Base-by-base conservation (phyloP, 2,113 vertebrate genomes). In the Hyperopisus bebe region DNA sequence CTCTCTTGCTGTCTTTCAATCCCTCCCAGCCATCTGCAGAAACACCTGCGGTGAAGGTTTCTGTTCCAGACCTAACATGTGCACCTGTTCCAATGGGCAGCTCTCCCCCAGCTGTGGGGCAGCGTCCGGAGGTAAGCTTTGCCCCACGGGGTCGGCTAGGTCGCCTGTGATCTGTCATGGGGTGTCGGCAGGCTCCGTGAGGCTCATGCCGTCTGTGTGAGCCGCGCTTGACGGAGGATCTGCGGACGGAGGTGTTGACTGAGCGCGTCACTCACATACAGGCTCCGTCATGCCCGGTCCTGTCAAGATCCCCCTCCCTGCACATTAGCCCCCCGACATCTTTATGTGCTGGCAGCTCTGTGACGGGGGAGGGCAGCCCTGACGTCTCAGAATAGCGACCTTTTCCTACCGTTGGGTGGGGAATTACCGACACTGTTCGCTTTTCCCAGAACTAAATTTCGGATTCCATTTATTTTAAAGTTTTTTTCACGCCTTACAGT, bases 1-100 rank as follows among this genome's bases (percentile, higher is more conserved):
- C 35, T 31, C 15, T 58, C 87, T 89, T 44, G 90, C 87, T 9
- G 42, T 55, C 47, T 74, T 86, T 8, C 66, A 3, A 46, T 66
- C 55, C 91, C 90, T 48, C 58, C 0, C 94, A 98, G 97, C 98
- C 0, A 98, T 98, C 90, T 98, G 98, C 93, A 97, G 98, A 92
- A 98, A 97, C 93, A 96, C 98, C 1, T 98, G 98, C 9, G 98
- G 97, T 0, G 98, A 98, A 88, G 98, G 98, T 1, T 98, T 98
- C 94, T 98, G 98, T 47, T 98, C 98, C 3, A 95, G 98, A 92
- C 98, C 98, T 1, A 98, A 98, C 94, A 97, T 98, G 97, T 98
- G 98, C 91, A 97, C 97, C 13, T 98, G 98, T 90, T 97, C 97
- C 31, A 98, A 95, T 0, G 98, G 98, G 11, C 97, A 98, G 27